These are phyloP conservation scores for Gymnoscelis rufifasciata DNA, from an alignment of 2,888 invertebrate genomes.

Conservation along the genomic window DNA sequence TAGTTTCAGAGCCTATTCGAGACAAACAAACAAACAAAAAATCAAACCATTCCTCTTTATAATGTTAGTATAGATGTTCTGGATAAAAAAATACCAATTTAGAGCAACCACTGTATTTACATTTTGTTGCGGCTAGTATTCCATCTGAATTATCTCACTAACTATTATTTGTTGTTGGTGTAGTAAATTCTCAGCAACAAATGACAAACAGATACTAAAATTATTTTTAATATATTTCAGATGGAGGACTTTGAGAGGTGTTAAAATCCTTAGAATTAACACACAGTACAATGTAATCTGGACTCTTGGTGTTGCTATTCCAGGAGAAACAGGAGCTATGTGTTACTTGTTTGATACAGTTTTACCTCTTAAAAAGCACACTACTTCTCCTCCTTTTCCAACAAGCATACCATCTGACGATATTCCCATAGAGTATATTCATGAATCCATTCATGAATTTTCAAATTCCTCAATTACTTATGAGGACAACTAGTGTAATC, in stretches of 20 bases:
- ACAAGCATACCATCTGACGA: constrained; percentile 84
- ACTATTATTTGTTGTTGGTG: no score
- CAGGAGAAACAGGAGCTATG: constrained; percentile 89
- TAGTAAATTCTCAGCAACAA: no score
- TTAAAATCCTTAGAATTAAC: constrained; percentile 93
- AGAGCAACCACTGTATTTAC: no score
- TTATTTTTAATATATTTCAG: constrained; percentile 41
- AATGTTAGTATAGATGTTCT: no score
- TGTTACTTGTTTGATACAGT: constrained; percentile 90
- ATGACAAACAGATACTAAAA: no score
- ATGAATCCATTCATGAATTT: constrained; percentile 87
- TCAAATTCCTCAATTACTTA: constrained; percentile 84
- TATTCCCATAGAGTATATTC: constrained; percentile 85
- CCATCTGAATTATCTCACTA: no score
- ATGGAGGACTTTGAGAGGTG: constrained; percentile 80
- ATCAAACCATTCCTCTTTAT: no score
- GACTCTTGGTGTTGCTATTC: constrained; percentile 88
- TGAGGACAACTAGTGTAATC: constrained; percentile 52
- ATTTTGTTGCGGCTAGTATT: no score
- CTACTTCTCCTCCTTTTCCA: constrained; percentile 86
- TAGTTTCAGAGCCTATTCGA: no score
- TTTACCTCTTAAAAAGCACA: constrained; percentile 80
- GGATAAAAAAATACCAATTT: no score
- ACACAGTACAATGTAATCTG: constrained; percentile 96
- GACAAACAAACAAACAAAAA: no score